Evolutionary conservation across 2,888 invertebrate genomes (phyloP).

Genomic region (Drosophila melanocephala): DNA sequence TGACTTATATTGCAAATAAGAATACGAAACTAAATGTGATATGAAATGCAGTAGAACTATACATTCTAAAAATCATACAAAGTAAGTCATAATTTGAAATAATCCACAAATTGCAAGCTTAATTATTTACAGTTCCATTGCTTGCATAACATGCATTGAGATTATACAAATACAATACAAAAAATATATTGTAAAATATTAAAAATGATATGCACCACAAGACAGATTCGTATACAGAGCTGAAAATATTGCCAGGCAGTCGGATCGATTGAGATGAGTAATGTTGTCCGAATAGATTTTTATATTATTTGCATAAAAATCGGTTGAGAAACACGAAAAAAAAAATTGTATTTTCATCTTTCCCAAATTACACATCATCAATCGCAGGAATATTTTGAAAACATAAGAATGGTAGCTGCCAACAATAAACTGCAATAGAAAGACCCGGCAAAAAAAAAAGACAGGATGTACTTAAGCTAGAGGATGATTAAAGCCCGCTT

Average conservation of each 20-base stretch:
- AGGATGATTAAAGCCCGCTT: background rate
- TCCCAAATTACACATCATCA: background rate
- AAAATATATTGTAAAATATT: background rate
- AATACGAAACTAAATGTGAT: conserved; percentile 1
- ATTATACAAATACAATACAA: background rate
- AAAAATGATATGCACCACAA: too few relatives aligned
- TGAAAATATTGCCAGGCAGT: background rate
- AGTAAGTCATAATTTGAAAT: background rate
- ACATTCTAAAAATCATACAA: background rate
- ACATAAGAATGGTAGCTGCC: conserved; percentile 14
- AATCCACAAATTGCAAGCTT: background rate
- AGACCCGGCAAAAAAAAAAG: conserved; percentile 5
- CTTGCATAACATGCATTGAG: background rate
- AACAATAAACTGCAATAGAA: conserved; percentile 35
- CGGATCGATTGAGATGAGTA: background rate
- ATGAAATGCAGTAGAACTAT: background rate
- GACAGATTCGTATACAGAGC: too few relatives aligned
- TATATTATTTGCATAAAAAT: background rate
- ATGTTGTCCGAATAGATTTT: too few relatives aligned
- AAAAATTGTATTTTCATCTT: background rate
- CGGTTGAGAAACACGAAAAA: background rate
- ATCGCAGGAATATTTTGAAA: background rate
- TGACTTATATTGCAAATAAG: background rate
- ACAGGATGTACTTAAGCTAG: background rate
- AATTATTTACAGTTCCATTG: background rate